These are phyloP conservation scores for Ameiurus melas DNA, from an alignment of 2,113 vertebrate species.

Conservation along the genomic window DNA sequence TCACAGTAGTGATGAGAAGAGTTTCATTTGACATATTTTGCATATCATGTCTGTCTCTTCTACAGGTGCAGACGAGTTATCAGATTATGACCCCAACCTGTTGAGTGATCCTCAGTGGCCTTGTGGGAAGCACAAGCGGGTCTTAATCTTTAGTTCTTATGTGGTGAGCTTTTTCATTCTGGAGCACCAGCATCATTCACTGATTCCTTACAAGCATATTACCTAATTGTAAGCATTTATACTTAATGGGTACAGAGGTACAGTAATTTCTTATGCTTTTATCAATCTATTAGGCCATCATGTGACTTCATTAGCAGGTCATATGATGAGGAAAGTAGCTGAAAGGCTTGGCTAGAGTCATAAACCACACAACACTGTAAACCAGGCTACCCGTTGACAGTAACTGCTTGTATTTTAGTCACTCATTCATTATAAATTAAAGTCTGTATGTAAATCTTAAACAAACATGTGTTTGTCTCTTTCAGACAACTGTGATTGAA, in stretches of 20 bases:
- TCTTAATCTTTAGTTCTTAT: slow-evolving; percentile 95
- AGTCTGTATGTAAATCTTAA: not conserved
- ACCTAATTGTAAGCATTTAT: not conserved
- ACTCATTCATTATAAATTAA: not conserved
- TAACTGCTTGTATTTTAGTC: not conserved
- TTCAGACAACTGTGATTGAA: slow-evolving; percentile 93
- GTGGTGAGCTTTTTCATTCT: slow-evolving; percentile 78
- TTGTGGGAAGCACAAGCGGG: slow-evolving; percentile 95
- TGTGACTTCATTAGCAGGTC: not conserved
- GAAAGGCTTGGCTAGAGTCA: not conserved
- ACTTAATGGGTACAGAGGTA: not conserved
- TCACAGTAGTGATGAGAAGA: not conserved
- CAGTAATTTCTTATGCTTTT: not conserved
- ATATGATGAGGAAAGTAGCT: not conserved
- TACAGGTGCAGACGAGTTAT: slow-evolving; percentile 76
- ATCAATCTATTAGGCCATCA: not conserved
- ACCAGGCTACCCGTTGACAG: not conserved
- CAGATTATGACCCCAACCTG: slow-evolving; percentile 91
- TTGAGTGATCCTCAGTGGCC: slow-evolving; percentile 97
- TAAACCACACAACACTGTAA: not conserved
- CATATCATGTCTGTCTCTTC: not conserved
- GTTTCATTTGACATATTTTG: not conserved
- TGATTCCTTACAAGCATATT: not conserved
- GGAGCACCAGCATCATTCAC: not conserved
- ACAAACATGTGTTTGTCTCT: slow-evolving; percentile 22